phyloP scores from a whole-genome alignment of 2,113 vertebrate species.

The Sorex fumeus region DNA sequence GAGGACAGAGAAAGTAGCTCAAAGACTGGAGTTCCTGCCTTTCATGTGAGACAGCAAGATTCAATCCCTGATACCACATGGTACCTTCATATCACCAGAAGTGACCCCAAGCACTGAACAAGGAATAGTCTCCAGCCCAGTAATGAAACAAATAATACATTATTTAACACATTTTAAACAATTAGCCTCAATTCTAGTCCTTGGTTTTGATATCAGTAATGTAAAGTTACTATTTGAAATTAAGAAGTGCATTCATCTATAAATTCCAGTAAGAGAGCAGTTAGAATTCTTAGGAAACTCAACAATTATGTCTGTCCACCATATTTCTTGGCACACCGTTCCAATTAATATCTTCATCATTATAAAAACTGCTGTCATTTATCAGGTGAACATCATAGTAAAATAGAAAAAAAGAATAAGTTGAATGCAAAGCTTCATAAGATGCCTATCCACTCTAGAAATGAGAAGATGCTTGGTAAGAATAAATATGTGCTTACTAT shows the following conservation, averaged over 20 bases:
- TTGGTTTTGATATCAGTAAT: constrained; percentile 62
- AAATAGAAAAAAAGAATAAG: constrained; percentile 74
- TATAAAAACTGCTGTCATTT: constrained; percentile 70
- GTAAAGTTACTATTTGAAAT: constrained; percentile 64
- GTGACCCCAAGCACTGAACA: too few species aligned
- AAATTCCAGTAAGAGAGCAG: constrained; percentile 36
- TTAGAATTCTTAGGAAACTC: constrained; percentile 53
- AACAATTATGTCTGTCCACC: constrained; percentile 37
- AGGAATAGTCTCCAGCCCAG: too few species aligned
- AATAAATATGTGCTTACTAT: constrained; percentile 67
- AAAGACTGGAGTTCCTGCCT: too few species aligned
- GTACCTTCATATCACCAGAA: too few species aligned
- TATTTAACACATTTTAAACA: constrained; percentile 17
- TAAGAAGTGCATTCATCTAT: constrained; percentile 8
- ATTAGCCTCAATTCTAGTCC: neutral
- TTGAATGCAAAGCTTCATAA: constrained; percentile 63
- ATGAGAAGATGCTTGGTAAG: constrained; percentile 79
- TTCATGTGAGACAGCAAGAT: too few species aligned
- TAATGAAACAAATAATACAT: too few species aligned
- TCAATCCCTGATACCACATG: too few species aligned
- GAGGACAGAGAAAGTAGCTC: too few species aligned
- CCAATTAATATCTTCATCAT: constrained; percentile 30
- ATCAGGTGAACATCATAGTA: constrained; percentile 71
- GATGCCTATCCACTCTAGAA: constrained; percentile 70
- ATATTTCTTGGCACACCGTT: constrained; percentile 25